Base-by-base conservation (phyloP, 2,888 invertebrate genomes). In the Temnothorax rugatulus region DNA sequence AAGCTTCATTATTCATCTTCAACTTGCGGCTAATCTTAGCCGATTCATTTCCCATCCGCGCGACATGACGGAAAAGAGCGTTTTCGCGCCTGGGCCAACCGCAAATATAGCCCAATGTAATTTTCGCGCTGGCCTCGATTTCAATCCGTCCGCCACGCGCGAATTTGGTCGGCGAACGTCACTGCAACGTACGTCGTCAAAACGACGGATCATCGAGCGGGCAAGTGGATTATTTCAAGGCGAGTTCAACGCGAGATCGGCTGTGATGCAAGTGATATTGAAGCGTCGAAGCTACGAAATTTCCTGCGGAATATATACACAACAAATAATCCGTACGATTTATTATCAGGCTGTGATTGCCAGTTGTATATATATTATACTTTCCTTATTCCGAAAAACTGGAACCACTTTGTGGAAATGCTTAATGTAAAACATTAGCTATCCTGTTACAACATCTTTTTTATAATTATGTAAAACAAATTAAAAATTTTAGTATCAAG, bases 61-160 rank as follows among this genome's bases (percentile, higher is more conserved):
- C 38, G 71, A 79, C 47, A 69, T 59, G 59, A 47, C 79, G 69
- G 59, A 71, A 69, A 81, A 61, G 71, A 69, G 38, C 8, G 25
- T 81, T 61, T 61, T 64, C 52, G 18, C 15, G 34, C 1, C 13
- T 47, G 11, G 25, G 13, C 29, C 57, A 21, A 47, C 47, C 69
- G n/a, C 69, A 47, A 69, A 79, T 79, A 68, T 79, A 79, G 34
- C 69, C 13, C 59, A 18, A 71, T 71, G 38, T 81, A 71, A 81
- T 81, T 71, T 71, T 81, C 38, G 18, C 11, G 7, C 47, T 71
- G 79, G 21, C 79, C 79, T 81, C 79, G 50, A 71, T 81, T 81
- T 81, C 71, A 81, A 81, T 81, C 25, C 57, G 79, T 68, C 5
- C 25, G 25, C 47, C 59, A 47, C 21, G 21, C 18, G 59, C 47